phyloP scores from a whole-genome alignment of 2,888 invertebrate genomes.

The Girardia tigrina region DNA sequence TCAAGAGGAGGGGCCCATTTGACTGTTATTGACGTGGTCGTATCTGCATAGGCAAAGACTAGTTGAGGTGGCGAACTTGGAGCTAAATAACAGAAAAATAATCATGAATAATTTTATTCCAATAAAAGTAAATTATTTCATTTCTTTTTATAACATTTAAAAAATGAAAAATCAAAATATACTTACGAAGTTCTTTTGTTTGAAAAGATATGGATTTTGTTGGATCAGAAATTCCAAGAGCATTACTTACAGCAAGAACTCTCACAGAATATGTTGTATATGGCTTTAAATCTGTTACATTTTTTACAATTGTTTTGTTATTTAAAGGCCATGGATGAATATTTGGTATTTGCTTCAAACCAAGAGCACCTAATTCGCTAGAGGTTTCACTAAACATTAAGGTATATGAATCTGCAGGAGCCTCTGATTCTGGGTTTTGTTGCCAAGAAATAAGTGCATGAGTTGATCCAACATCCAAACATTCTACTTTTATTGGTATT shows the following conservation, averaged over 20 bases:
- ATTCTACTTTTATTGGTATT: conserved; percentile 10
- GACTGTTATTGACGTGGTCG: not conserved
- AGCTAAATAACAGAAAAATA: not conserved
- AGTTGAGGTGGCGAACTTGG: conserved; percentile 26
- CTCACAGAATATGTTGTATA: conserved; percentile 16
- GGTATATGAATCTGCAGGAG: conserved; percentile 15
- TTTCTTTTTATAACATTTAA: too few species aligned
- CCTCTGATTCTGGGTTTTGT: not conserved
- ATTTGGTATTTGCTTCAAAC: conserved; percentile 20
- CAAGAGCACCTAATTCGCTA: not conserved
- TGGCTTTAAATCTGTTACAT: conserved; percentile 27
- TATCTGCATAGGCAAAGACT: conserved; percentile 25
- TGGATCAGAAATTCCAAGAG: conserved; percentile 2
- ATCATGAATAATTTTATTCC: not conserved
- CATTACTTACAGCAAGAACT: conserved; percentile 27
- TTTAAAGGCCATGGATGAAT: not conserved
- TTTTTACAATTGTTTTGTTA: conserved; percentile 2
- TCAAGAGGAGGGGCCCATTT: conserved; percentile 16
- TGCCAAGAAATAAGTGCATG: conserved; percentile 14
- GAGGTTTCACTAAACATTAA: not conserved
- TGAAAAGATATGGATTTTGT: not conserved
- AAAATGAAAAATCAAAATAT: not conserved
- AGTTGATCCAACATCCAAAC: not conserved
- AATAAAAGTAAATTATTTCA: too few species aligned
- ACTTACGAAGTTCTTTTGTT: conserved; percentile 27